Evolutionary conservation across 2,797 vertebrate species (phyloP).

Genomic region (Linurgus olivaceus): DNA sequence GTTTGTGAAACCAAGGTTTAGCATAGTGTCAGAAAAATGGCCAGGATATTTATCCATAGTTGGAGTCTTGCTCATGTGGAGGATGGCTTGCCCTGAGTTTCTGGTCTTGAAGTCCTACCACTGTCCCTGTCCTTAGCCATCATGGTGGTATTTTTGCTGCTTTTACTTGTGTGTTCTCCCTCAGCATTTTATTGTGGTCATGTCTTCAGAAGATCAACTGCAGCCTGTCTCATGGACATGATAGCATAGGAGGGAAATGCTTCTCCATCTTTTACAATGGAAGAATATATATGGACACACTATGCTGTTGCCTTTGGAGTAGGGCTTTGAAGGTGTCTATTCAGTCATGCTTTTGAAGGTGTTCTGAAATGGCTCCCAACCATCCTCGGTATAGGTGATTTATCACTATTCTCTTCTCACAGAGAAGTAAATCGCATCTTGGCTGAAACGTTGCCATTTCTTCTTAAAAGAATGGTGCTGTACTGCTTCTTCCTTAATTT

Average conservation of each 20-base stretch:
- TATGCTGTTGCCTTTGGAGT: background rate
- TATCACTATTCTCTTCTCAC: background rate
- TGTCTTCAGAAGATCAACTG: background rate
- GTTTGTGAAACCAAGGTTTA: background rate
- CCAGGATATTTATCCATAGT: background rate
- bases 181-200: fast-evolving
- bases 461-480: background rate
- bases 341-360: conserved; percentile 7
- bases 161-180: background rate
- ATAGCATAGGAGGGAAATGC: background rate
- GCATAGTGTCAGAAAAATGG: background rate
- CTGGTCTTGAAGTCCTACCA: background rate
- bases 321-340: background rate
- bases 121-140: background rate
- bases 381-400: background rate
- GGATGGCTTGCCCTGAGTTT: background rate
- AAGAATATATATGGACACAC: background rate
- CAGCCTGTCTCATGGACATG: background rate
- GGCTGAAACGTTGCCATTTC: background rate
- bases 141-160: background rate
- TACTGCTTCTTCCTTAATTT: background rate
- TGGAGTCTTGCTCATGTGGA: background rate
- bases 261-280: background rate
- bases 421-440: background rate
- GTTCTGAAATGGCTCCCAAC: background rate